These are phyloP conservation scores for Netelia virgata DNA, from an alignment of 2,888 invertebrate species.

Conservation along the genomic window DNA sequence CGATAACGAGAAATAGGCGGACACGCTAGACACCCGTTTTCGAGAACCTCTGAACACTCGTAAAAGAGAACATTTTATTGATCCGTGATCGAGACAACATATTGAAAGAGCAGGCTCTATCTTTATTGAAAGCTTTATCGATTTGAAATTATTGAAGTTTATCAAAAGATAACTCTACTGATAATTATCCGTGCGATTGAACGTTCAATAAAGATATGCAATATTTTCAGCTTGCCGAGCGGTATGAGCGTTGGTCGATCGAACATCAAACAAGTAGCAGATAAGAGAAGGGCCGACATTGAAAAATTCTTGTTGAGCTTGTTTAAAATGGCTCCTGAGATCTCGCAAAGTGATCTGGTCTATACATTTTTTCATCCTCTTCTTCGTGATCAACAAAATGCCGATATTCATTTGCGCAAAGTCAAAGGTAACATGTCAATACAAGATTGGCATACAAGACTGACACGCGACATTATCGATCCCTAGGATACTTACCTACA, in stretches of 20 bases:
- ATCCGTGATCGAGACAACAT: background rate
- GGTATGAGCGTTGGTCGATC: slow-evolving; percentile 95
- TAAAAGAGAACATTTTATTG: slow-evolving; percentile 19
- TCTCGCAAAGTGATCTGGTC: slow-evolving; percentile 97
- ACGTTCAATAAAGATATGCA: slow-evolving; percentile 1
- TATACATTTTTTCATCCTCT: slow-evolving; percentile 99
- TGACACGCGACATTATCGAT: background rate
- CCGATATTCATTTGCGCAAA: slow-evolving; percentile 92
- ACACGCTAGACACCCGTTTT: background rate
- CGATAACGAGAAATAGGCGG: background rate
- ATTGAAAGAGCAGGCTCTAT: slow-evolving; percentile 20
- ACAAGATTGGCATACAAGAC: background rate
- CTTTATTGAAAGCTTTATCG: slow-evolving; percentile 44
- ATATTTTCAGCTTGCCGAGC: slow-evolving; percentile 87
- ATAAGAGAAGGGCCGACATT: slow-evolving; percentile 95
- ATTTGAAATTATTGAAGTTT: slow-evolving; percentile 50
- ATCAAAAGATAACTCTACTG: slow-evolving; percentile 66
- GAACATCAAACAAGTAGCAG: slow-evolving; percentile 97
- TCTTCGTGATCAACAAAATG: slow-evolving; percentile 96
- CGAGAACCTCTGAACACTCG: slow-evolving; percentile 1
- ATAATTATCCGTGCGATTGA: slow-evolving; percentile 42
- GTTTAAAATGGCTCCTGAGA: slow-evolving; percentile 95
- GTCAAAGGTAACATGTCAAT: slow-evolving; percentile 88
- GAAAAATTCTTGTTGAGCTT: slow-evolving; percentile 94
- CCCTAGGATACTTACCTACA: slow-evolving; percentile 30